A percentile compares a stretch with the other conserved stretches of the same genome.
Evolutionary conservation across 2,113 vertebrate species (phyloP).

Genomic region (Hypocryptadius cinnamomeus): DNA sequence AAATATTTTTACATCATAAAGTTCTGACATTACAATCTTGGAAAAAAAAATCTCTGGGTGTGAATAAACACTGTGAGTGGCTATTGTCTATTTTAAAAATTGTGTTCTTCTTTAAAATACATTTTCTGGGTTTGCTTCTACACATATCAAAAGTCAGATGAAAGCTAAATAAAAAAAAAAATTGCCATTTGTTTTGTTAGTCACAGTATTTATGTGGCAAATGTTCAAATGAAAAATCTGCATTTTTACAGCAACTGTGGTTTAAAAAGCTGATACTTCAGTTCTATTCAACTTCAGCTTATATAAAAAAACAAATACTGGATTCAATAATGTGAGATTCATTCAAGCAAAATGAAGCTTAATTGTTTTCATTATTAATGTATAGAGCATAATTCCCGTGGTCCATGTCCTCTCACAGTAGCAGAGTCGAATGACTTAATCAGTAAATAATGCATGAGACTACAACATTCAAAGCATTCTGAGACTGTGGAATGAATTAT

Average conservation of each 20-base stretch:
- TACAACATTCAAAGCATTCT: not conserved
- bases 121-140: not conserved
- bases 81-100: not conserved
- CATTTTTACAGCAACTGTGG: not conserved
- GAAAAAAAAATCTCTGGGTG: not conserved
- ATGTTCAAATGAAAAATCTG: not conserved
- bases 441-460: not conserved
- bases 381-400: not conserved
- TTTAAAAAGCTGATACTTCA: not conserved
- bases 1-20: not conserved
- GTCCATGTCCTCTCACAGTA: not conserved
- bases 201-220: not conserved
- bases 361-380: constrained; percentile 5
- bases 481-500: not conserved
- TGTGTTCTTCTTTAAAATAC: not conserved
- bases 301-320: not conserved
- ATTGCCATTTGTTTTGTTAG: not conserved
- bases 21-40: not conserved
- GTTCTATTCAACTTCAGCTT: not conserved
- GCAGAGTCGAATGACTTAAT: not conserved
- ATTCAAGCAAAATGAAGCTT: not conserved
- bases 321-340: not conserved
- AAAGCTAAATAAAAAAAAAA: not conserved
- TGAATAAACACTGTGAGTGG: not conserved
- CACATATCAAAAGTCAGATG: not conserved